Evolutionary conservation across 2,888 invertebrate genomes (phyloP), one percentile per base, ranked within the genome.

Genomic region (Eupithecia subumbrata): DNA sequence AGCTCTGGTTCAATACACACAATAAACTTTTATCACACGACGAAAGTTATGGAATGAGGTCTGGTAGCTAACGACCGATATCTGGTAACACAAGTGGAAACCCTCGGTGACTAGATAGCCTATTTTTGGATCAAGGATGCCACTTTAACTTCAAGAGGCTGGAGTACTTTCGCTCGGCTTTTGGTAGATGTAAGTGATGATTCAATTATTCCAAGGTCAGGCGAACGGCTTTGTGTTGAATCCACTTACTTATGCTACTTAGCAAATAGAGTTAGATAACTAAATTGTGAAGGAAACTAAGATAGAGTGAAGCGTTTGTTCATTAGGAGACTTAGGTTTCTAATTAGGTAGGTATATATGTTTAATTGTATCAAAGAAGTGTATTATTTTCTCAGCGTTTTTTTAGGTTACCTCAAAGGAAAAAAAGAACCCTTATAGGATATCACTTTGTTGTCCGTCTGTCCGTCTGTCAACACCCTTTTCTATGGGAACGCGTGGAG

Each of bases 1-100:
- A 75, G 74, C 72, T 71, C 74, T 74, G 66, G 76, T 76, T 79
- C 77, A 64, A 70, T 77, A 78, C 77, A 77, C 73, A 79, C 78
- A 80, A 78, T 80, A 82, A 77, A 78, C 73, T 80, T 79, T 79
- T 82, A 82, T 80, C 75, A 72, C 77, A 76, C 75, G 37, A 74
- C 79, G 78, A 72, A 79, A 82, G 78, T 79, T 80, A 78, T 80
- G 77, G 76, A 77, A 77, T 72, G 76, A 77, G 72, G 72, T 60
- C 78, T 76, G 75, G 76, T 77, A 79, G 75, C 79, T 78, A 81
- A 81, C 79, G 82, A 79, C 77, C 74, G 52, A 73, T 82, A 79
- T 79, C 77, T 76, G 77, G 75, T 80, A 78, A 71, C 79, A 78
- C 78, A 79, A 82, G 79, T 79, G 75, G 77, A 77, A 79, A 52